Evolutionary conservation across 2,797 vertebrate genomes (phyloP), one percentile per base, ranked within the genome.

Genomic region (Crenuchus spilurus): DNA sequence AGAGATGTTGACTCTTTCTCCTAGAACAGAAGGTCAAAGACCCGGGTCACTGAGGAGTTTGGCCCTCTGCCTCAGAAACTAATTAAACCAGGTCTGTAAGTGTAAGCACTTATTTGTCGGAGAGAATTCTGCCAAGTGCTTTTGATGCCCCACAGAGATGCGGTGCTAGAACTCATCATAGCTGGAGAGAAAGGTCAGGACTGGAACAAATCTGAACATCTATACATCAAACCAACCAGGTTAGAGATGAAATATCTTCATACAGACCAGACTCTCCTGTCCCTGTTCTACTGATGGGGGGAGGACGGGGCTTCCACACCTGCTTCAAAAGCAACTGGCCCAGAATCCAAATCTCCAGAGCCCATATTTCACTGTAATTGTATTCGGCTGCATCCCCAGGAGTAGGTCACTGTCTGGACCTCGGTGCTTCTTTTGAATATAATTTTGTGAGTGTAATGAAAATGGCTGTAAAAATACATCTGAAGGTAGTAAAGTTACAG

Each of bases 301-400:
- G n/a, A n/a, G n/a, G n/a, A 6, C 6, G 54, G 13, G 31, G 72
- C 39, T 30, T 35, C 31, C 70, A 24, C 46, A 52, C 49, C 65
- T 62, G 54, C 54, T 30, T 24, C 44, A 31, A 52, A 52, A 62
- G 57, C 42, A 69, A 37, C 24, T 61, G 74, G 37, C 57, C 57
- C 58, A 63, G 57, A 62, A 69, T 69, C 30, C 26, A 69, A 62
- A 63, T 70, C 74, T 55, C 65, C 14, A 10, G 65, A 26, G 65
- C 24, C 46, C 37, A 63, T 35, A 62, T 75, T 52, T 75, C 57
- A 24, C 35, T 62, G 48, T 75, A 75, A 70, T 69, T 60, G 52
- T 74, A 26, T 42, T 14, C 57, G 4, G 33, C 64, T 42, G 20
- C 35, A 31, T 62, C 51, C 73, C 74, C 55, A 68, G 30, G 65